Evolutionary conservation across 2,113 vertebrate genomes (phyloP).

Genomic region (Megaleporinus macrocephalus): DNA sequence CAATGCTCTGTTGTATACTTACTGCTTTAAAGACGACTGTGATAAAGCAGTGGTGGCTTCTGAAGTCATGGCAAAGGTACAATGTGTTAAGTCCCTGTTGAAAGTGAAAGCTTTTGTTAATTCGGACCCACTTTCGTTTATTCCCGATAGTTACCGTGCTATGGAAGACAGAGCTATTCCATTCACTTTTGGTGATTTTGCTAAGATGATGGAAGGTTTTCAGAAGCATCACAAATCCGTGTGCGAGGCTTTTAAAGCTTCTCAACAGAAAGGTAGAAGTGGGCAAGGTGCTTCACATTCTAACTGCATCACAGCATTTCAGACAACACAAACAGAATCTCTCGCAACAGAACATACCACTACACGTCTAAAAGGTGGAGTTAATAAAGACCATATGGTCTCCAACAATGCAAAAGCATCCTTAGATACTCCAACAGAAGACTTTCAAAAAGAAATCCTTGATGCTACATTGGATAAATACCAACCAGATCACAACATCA

Average conservation of each 20-base stretch:
- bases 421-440: neutral
- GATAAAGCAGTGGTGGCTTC: conserved; percentile 73
- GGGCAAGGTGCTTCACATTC: conserved; percentile 35
- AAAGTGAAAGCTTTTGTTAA: conserved; percentile 76
- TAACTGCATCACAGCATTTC: conserved; percentile 83
- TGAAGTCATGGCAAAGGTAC: conserved; percentile 81
- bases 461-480: neutral
- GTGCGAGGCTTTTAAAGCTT: conserved; percentile 74
- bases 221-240: conserved; percentile 86
- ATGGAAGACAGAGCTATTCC: conserved; percentile 59
- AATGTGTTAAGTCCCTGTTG: conserved; percentile 73
- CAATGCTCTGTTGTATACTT: conserved; percentile 76
- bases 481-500: neutral
- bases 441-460: conserved; percentile 5
- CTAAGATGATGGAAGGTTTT: conserved; percentile 74
- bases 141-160: conserved; percentile 83
- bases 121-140: conserved; percentile 80
- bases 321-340: conserved; percentile 81
- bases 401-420: neutral
- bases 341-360: conserved; percentile 60
- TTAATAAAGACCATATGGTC: neutral
- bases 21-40: conserved; percentile 66
- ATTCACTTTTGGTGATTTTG: conserved; percentile 72
- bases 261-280: conserved; percentile 58
- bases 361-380: conserved; percentile 47